Evolutionary conservation across 2,888 invertebrate genomes (phyloP).

Genomic region (Tipula lateralis): DNA sequence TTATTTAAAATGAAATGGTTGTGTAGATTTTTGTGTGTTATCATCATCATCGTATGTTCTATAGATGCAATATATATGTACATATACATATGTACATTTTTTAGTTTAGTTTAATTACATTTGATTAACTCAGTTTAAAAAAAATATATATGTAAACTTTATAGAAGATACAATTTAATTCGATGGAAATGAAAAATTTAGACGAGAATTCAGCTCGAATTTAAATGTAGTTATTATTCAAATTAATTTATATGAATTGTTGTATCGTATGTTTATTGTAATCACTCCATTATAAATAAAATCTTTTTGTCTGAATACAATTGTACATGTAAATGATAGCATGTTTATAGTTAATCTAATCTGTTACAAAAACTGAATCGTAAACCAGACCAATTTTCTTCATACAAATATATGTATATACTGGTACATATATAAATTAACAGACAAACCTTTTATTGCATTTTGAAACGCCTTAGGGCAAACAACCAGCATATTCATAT

Average conservation of each 20-base stretch:
- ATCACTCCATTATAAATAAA: slow-evolving; percentile 2
- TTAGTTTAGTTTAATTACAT: slow-evolving; percentile 24
- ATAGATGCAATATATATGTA: background rate
- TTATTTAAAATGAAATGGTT: background rate
- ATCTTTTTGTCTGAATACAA: background rate
- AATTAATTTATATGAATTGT: slow-evolving; percentile 6
- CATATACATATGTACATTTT: background rate
- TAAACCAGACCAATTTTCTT: background rate
- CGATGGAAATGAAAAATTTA: slow-evolving; percentile 11
- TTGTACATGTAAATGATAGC: background rate
- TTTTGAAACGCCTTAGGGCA: background rate
- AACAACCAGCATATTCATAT: background rate
- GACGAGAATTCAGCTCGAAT: background rate
- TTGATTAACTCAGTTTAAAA: background rate
- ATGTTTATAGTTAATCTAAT: slow-evolving; percentile 5
- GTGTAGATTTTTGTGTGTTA: background rate
- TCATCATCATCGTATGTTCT: background rate
- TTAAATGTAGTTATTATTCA: slow-evolving; percentile 13
- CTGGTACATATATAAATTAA: background rate
- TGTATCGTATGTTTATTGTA: background rate
- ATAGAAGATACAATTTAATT: background rate
- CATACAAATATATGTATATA: background rate
- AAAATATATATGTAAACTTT: background rate
- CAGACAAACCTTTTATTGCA: slow-evolving; percentile 19
- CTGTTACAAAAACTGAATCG: background rate